Base-by-base conservation (phyloP, 2,888 invertebrate genomes). In the Stramonita haemastoma region DNA sequence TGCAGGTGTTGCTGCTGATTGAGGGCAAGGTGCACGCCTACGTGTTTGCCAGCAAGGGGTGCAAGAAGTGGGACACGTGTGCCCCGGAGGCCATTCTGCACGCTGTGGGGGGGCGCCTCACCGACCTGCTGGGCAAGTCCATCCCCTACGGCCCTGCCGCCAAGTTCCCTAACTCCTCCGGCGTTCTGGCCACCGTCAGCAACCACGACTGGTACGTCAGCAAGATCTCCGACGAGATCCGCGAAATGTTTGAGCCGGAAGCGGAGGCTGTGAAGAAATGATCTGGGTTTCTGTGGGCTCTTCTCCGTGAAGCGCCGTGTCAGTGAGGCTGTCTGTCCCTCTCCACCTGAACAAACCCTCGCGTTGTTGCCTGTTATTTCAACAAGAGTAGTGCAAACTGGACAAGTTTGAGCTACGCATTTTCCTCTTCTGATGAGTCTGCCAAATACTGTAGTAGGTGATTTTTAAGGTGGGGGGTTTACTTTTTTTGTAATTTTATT, bases 51-150 rank as follows among this genome's bases (percentile, higher is more conserved):
- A 99, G 98, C 94, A 97, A 97, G 46, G 99, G 99, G 0, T 98
- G 98, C 95, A 99, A 99, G 96, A 98, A 99, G 95, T 99, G 99
- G 99, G 99, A 99, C 96, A 99, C 99, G 0, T 99, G 99, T 96
- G 99, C 98, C 0, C 99, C 99, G 0, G 99, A 99, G 96, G 99
- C 99, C 0, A 97, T 99, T 4, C 96, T 99, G 2, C 97, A 97
- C 77, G 98, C 99, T 0, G 97, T 97, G 11, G 99, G 99, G 5
- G 99, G 99, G 0, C 97, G 96, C 88, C 96, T 99, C 89, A 99
- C 99, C 0, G 99, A 99, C 96, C 97, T 99, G 89, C 97, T 96
- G 90, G 97, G 97, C 19, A 95, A 96, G 79, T 92, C 91, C 1
- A 96, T 97, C 89, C 93, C 95, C 29, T 97, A 97, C 93, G 94